Percentiles rank a stretch among this genome's conserved stretches.
These are phyloP conservation scores for Folsomia manolachei DNA, from an alignment of 2,888 invertebrate species.

Conservation along the genomic window DNA sequence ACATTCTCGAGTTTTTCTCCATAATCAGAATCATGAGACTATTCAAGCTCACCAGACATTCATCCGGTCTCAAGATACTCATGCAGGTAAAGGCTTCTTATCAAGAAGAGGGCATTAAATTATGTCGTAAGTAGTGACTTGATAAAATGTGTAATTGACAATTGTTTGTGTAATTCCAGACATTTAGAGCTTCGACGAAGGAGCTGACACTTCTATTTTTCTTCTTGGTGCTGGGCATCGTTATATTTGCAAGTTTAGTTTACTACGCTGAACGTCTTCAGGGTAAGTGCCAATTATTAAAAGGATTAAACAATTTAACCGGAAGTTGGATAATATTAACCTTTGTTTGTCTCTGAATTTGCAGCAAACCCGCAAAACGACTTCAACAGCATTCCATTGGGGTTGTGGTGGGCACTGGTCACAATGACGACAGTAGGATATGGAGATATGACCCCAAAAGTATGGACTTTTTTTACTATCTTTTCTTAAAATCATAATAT, in stretches of 20 bases:
- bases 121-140: not conserved
- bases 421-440: conserved; percentile 99
- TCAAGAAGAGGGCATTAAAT: too few species aligned
- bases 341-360: too few species aligned
- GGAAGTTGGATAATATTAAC: too few species aligned
- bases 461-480: not conserved
- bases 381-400: conserved; percentile 96
- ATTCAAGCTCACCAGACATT: conserved; percentile 94
- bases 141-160: not conserved
- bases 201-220: conserved; percentile 94
- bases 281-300: too few species aligned
- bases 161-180: conserved; percentile 54
- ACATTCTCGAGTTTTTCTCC: conserved; percentile 94
- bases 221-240: conserved; percentile 95
- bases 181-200: conserved; percentile 94
- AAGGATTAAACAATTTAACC: too few species aligned
- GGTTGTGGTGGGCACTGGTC: conserved; percentile 83
- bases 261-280: conserved; percentile 97
- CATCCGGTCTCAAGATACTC: conserved; percentile 94
- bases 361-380: conserved; percentile 92
- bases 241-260: conserved; percentile 95
- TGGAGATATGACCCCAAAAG: conserved; percentile 99
- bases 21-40: conserved; percentile 97
- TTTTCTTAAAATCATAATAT: too few species aligned
- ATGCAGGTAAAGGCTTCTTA: conserved; percentile 71